Evolutionary conservation across 2,797 vertebrate genomes (phyloP).

Genomic region (Rhyacichthys aspro): DNA sequence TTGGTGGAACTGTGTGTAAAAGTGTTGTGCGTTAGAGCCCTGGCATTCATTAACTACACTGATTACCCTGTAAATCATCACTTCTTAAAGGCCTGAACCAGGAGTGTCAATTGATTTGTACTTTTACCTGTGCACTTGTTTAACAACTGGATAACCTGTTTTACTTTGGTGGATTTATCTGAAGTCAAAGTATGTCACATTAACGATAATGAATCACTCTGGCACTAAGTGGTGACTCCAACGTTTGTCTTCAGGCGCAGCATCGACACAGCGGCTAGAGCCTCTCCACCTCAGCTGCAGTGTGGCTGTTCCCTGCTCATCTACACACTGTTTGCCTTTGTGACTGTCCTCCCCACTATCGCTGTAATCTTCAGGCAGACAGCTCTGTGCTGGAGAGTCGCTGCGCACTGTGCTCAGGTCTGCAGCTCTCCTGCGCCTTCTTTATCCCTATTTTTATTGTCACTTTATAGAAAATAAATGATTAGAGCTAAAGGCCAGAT

Average conservation of each 20-base stretch:
- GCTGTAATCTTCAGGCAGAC: constrained; percentile 24
- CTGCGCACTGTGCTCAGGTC: constrained; percentile 6
- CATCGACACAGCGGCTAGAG: neutral
- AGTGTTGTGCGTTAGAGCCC: no score
- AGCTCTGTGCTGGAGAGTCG: constrained; percentile 4
- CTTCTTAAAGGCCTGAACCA: neutral
- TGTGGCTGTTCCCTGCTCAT: constrained; percentile 1
- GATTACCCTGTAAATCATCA: neutral
- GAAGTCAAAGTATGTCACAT: neutral
- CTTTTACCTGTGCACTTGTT: neutral
- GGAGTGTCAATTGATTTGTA: constrained; percentile 1
- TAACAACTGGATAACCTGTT: neutral
- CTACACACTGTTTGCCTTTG: constrained; percentile 28
- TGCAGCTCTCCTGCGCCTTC: no score
- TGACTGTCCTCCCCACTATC: constrained; percentile 18
- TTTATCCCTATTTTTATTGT: no score
- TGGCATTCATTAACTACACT: neutral
- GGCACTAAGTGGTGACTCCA: no score
- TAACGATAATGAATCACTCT: neutral
- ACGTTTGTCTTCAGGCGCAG: constrained; percentile 1
- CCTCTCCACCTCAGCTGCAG: neutral
- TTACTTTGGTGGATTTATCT: neutral
- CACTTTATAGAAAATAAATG: no score
- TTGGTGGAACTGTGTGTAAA: no score
- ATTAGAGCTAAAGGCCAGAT: no score